A percentile compares a stretch with the other conserved stretches of the same genome.
Evolutionary conservation across 2,797 vertebrate species (phyloP).

Genomic region (Lepilemur septentrionalis): DNA sequence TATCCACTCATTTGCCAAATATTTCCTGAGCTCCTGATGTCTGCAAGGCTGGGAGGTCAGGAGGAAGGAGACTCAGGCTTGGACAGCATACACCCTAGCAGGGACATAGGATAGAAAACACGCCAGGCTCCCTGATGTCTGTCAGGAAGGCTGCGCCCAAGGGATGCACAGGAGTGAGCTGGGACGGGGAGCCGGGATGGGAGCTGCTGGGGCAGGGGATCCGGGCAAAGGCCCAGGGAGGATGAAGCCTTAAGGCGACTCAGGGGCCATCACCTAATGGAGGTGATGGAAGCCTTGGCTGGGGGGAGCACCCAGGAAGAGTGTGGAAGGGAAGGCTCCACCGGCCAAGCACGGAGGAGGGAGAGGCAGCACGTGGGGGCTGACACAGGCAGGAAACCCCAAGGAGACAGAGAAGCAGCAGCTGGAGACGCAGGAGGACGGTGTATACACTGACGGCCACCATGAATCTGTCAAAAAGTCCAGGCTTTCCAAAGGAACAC

Average conservation of each 20-base stretch:
- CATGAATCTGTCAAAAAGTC: neutral
- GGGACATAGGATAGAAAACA: neutral
- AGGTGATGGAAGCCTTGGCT: neutral
- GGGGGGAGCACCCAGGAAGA: neutral
- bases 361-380: neutral
- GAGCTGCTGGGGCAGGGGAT: neutral
- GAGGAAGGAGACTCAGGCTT: neutral
- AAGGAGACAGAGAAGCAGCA: neutral
- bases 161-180: neutral
- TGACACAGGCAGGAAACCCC: neutral
- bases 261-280: neutral
- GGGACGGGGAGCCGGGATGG: too few relatives aligned
- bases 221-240: neutral
- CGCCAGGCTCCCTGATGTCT: neutral
- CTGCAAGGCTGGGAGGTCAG: neutral
- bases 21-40: neutral
- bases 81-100: neutral
- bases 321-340: neutral
- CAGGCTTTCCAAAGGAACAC: neutral
- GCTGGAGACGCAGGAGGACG: neutral
- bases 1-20: neutral
- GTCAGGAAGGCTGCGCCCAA: neutral
- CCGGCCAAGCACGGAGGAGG: neutral
- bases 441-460: rapidly evolving
- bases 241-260: neutral